Percentiles rank a stretch among this genome's conserved stretches.
Conservation (phyloP, 2,113 vertebrate species). For the Lamprotornis superbus region DNA sequence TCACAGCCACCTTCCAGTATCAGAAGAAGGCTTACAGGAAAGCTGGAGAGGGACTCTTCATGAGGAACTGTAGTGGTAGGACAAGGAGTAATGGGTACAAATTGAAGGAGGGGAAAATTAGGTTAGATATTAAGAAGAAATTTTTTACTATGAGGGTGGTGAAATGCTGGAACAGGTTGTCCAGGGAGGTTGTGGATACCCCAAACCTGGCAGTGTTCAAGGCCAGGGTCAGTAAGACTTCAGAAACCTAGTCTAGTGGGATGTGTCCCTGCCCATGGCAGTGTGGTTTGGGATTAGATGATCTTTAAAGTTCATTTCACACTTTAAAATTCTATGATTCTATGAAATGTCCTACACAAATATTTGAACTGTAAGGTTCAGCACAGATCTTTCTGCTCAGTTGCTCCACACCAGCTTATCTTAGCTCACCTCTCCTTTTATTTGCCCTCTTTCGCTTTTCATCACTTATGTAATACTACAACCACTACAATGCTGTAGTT, state of each 20-base stretch:
- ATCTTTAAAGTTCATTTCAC: neutral
- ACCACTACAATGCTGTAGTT: neutral
- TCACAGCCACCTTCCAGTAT: neutral
- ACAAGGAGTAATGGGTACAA: neutral
- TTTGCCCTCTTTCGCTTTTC: neutral
- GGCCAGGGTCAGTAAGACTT: neutral
- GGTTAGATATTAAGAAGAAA: neutral
- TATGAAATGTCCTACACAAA: neutral
- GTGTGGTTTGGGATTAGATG: neutral
- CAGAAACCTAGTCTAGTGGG: neutral
- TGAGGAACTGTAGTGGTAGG: neutral
- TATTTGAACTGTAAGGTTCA: neutral
- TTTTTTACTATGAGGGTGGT: neutral
- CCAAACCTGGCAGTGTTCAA: neutral
- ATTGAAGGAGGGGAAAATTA: neutral
- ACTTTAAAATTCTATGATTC: neutral
- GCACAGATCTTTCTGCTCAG: neutral
- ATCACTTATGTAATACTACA: neutral
- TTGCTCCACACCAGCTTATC: neutral
- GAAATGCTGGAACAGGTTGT: neutral
- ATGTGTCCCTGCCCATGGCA: neutral
- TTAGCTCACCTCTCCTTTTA: neutral
- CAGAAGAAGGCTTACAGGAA: neutral
- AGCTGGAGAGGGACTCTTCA: neutral
- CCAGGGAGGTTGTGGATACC: neutral